Conservation (phyloP, 1,140 invertebrate species). For the Rhopalosiphum padi region DNA sequence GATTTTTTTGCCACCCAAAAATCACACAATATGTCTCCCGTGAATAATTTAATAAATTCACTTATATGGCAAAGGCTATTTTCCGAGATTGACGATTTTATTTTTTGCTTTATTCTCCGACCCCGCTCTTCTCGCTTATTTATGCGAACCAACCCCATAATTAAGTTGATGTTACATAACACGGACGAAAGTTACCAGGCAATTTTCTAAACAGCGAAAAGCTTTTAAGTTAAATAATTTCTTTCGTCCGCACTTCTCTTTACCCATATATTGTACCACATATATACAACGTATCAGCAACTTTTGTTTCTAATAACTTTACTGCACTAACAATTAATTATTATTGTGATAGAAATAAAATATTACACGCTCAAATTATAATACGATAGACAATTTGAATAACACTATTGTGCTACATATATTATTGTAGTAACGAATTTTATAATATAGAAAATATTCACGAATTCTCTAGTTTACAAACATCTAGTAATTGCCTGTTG, state of each 20-base stretch:
- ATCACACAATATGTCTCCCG: neutral
- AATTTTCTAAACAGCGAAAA: conserved; percentile 49
- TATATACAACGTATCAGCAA: neutral
- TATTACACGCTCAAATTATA: neutral
- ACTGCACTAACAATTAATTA: neutral
- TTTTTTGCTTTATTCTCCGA: neutral
- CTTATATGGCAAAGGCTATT: neutral
- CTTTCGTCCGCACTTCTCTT: conserved; percentile 29
- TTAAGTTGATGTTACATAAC: conserved; percentile 41
- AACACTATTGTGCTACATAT: neutral
- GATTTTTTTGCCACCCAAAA: neutral
- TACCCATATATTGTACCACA: neutral
- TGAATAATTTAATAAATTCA: conserved; percentile 47
- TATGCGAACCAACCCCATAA: conserved; percentile 41
- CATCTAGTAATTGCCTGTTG: neutral
- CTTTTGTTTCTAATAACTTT: neutral
- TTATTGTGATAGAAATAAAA: neutral
- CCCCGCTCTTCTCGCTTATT: neutral
- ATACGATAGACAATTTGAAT: neutral
- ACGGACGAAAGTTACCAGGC: neutral
- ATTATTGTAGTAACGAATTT: neutral
- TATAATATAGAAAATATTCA: neutral
- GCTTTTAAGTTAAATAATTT: conserved; percentile 50
- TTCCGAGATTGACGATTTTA: conserved; percentile 10
- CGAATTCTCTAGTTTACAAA: neutral